Conservation (phyloP, 1,140 invertebrate genomes). For the Drosophila lacteicornis region DNA sequence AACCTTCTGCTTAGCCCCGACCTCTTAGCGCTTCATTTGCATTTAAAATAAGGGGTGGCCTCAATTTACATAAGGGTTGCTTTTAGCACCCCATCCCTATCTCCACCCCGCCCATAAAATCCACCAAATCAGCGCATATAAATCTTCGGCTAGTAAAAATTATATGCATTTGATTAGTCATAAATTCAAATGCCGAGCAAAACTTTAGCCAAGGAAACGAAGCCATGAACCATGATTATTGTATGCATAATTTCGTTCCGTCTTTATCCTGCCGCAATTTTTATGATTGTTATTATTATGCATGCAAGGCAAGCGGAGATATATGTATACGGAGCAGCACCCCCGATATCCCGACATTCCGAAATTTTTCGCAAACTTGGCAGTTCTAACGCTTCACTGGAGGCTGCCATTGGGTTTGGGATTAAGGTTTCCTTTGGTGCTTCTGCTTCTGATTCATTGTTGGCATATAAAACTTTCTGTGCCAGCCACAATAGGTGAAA, state of each 20-base stretch:
- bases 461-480: constrained; percentile 36
- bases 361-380: constrained; percentile 66
- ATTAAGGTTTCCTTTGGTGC: not conserved
- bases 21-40: constrained; percentile 45
- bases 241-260: constrained; percentile 63
- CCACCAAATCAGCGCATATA: constrained; percentile 63
- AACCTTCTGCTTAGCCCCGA: constrained; percentile 20
- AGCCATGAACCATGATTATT: constrained; percentile 54
- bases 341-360: not conserved
- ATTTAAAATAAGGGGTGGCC: constrained; percentile 67
- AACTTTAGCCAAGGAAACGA: constrained; percentile 32
- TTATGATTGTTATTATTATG: constrained; percentile 79
- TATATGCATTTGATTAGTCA: constrained; percentile 74
- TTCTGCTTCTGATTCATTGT: constrained; percentile 66
- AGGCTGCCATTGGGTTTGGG: constrained; percentile 8
- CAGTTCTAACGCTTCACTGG: constrained; percentile 59
- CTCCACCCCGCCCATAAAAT: not conserved
- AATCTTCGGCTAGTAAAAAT: constrained; percentile 71
- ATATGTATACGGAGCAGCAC: constrained; percentile 12
- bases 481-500: constrained; percentile 52
- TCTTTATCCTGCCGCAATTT: constrained; percentile 33
- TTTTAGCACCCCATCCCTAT: not conserved
- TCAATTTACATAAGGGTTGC: constrained; percentile 39
- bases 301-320: constrained; percentile 51
- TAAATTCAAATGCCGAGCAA: constrained; percentile 58